Evolutionary conservation across 2,888 invertebrate genomes (phyloP), one percentile per base, ranked within the genome.

Genomic region (Schrankia costaestrigalis): DNA sequence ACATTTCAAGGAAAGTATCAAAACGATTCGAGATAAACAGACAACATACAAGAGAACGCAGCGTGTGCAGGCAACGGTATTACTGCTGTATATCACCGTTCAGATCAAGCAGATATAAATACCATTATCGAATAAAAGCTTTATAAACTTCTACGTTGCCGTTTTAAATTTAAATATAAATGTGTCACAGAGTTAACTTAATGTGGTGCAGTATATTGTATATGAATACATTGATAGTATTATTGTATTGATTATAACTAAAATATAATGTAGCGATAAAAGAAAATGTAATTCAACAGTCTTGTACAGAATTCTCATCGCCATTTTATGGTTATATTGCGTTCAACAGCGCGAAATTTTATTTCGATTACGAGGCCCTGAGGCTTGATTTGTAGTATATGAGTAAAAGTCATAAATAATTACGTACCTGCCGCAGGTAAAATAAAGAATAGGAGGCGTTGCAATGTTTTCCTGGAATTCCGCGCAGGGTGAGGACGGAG

Each of bases 401-500:
- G 31, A 47, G 46, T 34, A 31, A 37, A 43, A 41, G 23, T 10
- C 31, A 52, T 55, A 54, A 54, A 62, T 56, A 56, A 63, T 59
- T 51, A 48, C 24, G 38, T 41, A 51, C 38, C 34, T 41, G 42
- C 43, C 49, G 63, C 64, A 74, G 72, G 78, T 75, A 65, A 70
- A 71, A 73, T 71, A 76, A 74, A 78, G 74, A 73, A 72, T 68
- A 60, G 49, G 48, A 57, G 69, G 65, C 58, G 55, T 56, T 71
- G 69, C 66, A 72, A 73, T 73, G 73, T 74, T 77, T 78, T 75
- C 72, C 74, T 72, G 73, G 79, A 81, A 82, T 76, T 68, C 64
- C 57, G 62, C 62, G 71, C 71, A 71, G 76, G 72, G 71, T 58
- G 68, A 66, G 59, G 63, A 65, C 33, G 63, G 61, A 72, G 70